Base-by-base conservation (phyloP, 2,888 invertebrate species). In the Noctua janthe region DNA sequence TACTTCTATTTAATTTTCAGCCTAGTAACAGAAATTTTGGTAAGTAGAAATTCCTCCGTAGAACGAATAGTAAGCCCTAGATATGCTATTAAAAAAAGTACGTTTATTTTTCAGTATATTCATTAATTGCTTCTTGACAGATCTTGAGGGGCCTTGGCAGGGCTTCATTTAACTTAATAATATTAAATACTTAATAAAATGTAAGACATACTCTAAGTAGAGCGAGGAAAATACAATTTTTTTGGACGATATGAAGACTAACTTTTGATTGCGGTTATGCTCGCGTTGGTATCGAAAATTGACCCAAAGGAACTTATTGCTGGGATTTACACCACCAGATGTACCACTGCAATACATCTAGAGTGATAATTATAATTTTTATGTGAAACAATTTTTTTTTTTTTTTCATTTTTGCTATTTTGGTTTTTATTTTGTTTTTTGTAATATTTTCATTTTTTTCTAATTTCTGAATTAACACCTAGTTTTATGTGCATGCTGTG, bases 111-210 rank as follows among this genome's bases (percentile, higher is more conserved):
- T 10, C 3, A 51, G n/a, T 35, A 70, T 47, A 71, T 49, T 56
- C 0, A 59, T 71, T 64, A 75, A 81, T 81, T 54, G 66, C 10
- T 56, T 56, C 10, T 64, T 62, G 23, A 56, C 35, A 62, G 23
- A 70, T 71, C n/a, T 75, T 17, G 35, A 7, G 4, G 49, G 39
- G 70, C 62, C 56, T 76, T 15, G 2, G 29, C 29, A 15, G 10
- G 15, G 47, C 35, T 56, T 76, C 15, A 35, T 71, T 51, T 56
- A 59, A 15, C 35, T 66, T 82, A 70, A 23, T 51, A 71, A 71
- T 82, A 82, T 81, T 71, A 51, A 64, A 71, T 71, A 71, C 17
- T 59, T 80, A 51, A 59, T 74, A 43, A 39, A 47, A 35, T 29
- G 29, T 15, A 29, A 39, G 35, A 7, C 35, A 64, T 56, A 56